Base-by-base conservation (phyloP, 2,113 vertebrate species). In the Theropithecus gelada region DNA sequence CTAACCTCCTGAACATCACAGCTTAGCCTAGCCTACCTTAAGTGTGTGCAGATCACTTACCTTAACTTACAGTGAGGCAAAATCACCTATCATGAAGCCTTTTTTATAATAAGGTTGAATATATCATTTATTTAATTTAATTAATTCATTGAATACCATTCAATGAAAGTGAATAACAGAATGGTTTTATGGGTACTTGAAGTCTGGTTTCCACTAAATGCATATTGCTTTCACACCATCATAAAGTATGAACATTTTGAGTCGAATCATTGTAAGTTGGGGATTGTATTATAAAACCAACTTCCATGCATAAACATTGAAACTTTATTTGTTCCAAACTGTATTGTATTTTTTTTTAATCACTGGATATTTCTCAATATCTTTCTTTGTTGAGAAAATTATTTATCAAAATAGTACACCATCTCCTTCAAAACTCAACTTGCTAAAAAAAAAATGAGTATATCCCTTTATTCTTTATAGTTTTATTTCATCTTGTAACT, bases 291-390 rank as follows among this genome's bases (percentile, higher is more conserved):
- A 88, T 87, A 96, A 93, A 88, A 84, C 6, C 48, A 79, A 93
- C 7, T 17, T 93, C 11, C 16, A 27, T 35, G 18, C 40, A 45
- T 50, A 90, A 82, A 38, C 59, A 91, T 40, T 93, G 85, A 25
- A 88, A 45, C 90, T 88, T 83, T 66, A 93, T 48, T 79, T 95
- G 18, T 75, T 91, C 85, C 8, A 97, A 76, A 5, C 5, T 76
- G 14, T 90, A 80, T 20, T 5, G 59, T 61, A 40, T 40, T 50
- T 64, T 72, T 84, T 68, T 5, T 1, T 6, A 61, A 30, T 30
- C 59, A 61, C 11, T 61, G 27, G 59, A 61, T 61, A 61, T 61
- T 30, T 61, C 25, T 30, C 59, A 30, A 13, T 61, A 30, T 30
- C 59, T 61, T 30, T 61, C 23, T 30, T 61, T 61, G 27, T 61